Base-by-base conservation (phyloP, 2,888 invertebrate species). In the Caenorhabditis imperialis region DNA sequence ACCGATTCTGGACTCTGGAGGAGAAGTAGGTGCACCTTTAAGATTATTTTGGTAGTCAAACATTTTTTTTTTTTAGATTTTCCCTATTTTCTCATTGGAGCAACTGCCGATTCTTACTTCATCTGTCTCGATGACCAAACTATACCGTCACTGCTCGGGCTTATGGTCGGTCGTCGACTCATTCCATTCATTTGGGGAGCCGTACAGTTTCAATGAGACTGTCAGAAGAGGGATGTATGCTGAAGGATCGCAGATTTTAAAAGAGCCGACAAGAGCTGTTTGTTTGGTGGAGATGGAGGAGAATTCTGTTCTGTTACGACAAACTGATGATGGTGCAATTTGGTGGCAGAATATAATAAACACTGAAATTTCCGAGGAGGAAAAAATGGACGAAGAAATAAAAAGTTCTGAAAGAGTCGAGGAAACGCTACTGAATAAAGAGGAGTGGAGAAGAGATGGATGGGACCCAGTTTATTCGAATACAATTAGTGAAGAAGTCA, bases 301-400 rank as follows among this genome's bases (percentile, higher is more conserved):
- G 18, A 20, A 38, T 3, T 47, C 35, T 5, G 5, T 61, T 2
- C 40, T 73, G 30, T n/a, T 76, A 14, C 25, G 73, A 33, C 71
- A 73, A 63, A 35, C 38, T 4, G 76, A 78, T 45, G 65, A 74
- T 38, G 78, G 78, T 7, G 38, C 65, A 3, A 51, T 78, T 30
- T 73, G 75, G 70, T 74, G 58, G 47, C 74, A 74, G 22, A 33
- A 18, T 23, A 42, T 69, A 4, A 25, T 37, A 1, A 27, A 65
- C 48, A 16, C 10, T 6, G 30, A 30, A 4, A n/a, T 54, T 18
- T 51, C 33, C 27, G 63, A 57, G 6, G 40, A 69, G 14, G 3
- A 23, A 27, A 62, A 40, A 33, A 38, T 20, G 33, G 45, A 60
- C 3, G 44, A 47, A 3, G 58, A 60, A 14, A 18, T 33, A 16